These are phyloP conservation scores for Florisuga fusca DNA, from an alignment of 2,797 vertebrate species.

Conservation along the genomic window DNA sequence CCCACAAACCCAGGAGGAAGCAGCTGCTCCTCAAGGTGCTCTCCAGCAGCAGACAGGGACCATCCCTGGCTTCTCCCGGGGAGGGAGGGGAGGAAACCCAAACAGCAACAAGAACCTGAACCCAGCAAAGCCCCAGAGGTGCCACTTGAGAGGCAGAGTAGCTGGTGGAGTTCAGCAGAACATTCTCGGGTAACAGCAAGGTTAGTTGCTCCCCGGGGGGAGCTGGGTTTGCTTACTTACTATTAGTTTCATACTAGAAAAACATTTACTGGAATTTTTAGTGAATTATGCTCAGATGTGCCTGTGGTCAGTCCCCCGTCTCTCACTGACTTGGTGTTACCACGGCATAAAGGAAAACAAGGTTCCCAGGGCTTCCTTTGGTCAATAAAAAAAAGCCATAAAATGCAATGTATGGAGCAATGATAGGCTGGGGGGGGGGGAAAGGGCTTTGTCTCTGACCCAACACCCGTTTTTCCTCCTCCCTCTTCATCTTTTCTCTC, in stretches of 20 bases:
- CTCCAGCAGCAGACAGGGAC: background rate
- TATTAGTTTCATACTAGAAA: constrained; percentile 51
- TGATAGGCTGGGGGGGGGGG: background rate
- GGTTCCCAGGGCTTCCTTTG: constrained; percentile 35
- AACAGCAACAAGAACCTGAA: background rate
- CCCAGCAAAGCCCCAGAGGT: background rate
- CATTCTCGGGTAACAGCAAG: constrained; percentile 41
- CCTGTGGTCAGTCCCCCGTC: constrained; percentile 43
- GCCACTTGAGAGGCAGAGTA: background rate
- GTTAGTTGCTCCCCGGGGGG: constrained; percentile 34
- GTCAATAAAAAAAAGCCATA: constrained; percentile 21
- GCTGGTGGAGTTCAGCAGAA: constrained; percentile 34
- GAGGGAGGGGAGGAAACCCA: background rate
- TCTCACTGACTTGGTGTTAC: background rate
- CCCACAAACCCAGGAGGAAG: background rate
- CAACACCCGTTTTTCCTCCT: background rate
- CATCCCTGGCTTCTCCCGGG: background rate
- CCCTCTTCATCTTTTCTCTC: background rate
- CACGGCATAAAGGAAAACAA: constrained; percentile 13
- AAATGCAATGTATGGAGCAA: constrained; percentile 35
- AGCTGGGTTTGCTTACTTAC: constrained; percentile 52
- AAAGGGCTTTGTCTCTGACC: background rate
- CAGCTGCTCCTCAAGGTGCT: background rate
- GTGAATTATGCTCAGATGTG: constrained; percentile 50
- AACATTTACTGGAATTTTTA: constrained; percentile 57